These are phyloP conservation scores for Bradysia coprophila DNA, from an alignment of 1,140 invertebrate species.

Conservation along the genomic window DNA sequence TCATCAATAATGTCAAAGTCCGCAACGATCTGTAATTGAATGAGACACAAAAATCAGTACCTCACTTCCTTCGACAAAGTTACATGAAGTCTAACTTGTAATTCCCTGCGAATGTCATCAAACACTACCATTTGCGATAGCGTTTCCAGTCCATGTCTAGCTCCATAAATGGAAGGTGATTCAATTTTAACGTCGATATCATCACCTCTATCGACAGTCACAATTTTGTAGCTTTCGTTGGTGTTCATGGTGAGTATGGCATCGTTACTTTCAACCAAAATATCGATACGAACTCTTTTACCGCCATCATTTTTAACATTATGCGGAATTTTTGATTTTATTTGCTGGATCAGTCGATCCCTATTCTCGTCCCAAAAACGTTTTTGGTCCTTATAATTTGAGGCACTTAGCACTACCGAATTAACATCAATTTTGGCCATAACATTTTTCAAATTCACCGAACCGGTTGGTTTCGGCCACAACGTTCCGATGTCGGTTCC, in stretches of 20 bases:
- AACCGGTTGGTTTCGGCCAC: conserved; percentile 53
- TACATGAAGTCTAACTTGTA: conserved; percentile 10
- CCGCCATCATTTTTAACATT: conserved; percentile 8
- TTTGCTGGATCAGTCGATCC: conserved; percentile 11
- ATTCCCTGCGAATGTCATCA: conserved; percentile 30
- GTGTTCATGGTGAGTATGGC: conserved; percentile 31
- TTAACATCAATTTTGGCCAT: conserved; percentile 36
- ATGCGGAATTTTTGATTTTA: conserved; percentile 14
- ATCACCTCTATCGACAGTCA: conserved; percentile 26
- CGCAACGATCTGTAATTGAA: conserved; percentile 28
- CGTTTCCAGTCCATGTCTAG: conserved; percentile 59
- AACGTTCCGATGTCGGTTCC: conserved; percentile 32
- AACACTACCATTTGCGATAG: conserved; percentile 54
- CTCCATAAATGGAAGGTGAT: conserved; percentile 48
- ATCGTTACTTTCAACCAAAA: conserved; percentile 5
- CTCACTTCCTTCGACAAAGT: too few species aligned
- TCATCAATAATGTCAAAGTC: conserved; percentile 41
- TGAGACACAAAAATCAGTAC: background rate
- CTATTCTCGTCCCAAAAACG: conserved; percentile 11
- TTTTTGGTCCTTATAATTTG: background rate
- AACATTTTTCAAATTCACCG: conserved; percentile 32
- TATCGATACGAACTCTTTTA: conserved; percentile 16
- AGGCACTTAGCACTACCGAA: conserved; percentile 10
- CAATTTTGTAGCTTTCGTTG: conserved; percentile 46
- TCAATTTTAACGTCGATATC: conserved; percentile 37